Percentiles rank a stretch among this genome's conserved stretches.
Evolutionary conservation across 2,797 vertebrate genomes (phyloP).

Genomic region (Enteromius viviparus): DNA sequence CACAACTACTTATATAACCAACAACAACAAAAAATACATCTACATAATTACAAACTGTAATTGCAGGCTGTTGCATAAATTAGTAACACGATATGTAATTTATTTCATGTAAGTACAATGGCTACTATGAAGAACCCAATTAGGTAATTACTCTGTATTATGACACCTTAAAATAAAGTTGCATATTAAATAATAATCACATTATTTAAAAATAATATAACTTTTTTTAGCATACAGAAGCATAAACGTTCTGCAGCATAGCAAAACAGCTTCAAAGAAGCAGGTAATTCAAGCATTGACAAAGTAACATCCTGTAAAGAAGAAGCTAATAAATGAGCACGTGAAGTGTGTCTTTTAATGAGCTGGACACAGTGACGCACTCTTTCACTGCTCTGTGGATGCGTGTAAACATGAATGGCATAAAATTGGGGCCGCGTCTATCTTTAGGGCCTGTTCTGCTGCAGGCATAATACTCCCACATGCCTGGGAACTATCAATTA

Average conservation of each 20-base stretch:
- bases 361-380: not conserved
- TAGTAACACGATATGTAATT: no score
- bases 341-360: slow-evolving; percentile 35
- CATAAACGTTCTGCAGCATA: not conserved
- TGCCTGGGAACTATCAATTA: slow-evolving; percentile 65
- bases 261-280: not conserved
- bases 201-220: no score
- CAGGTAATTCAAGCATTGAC: not conserved
- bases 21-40: no score
- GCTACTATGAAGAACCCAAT: no score
- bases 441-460: slow-evolving; percentile 57
- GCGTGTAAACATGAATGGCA: slow-evolving; percentile 53
- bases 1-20: no score
- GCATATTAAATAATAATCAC: no score
- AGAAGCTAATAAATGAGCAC: slow-evolving; percentile 10
- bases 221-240: not conserved
- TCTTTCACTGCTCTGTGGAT: slow-evolving; percentile 41
- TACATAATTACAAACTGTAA: no score
- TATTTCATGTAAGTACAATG: no score
- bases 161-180: no score
- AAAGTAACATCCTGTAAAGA: slow-evolving; percentile 18
- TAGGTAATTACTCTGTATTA: no score
- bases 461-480: slow-evolving; percentile 58
- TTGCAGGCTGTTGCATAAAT: no score
- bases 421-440: slow-evolving; percentile 49